Base-by-base conservation (phyloP, 1,140 invertebrate species). In the Nasonia giraulti region DNA sequence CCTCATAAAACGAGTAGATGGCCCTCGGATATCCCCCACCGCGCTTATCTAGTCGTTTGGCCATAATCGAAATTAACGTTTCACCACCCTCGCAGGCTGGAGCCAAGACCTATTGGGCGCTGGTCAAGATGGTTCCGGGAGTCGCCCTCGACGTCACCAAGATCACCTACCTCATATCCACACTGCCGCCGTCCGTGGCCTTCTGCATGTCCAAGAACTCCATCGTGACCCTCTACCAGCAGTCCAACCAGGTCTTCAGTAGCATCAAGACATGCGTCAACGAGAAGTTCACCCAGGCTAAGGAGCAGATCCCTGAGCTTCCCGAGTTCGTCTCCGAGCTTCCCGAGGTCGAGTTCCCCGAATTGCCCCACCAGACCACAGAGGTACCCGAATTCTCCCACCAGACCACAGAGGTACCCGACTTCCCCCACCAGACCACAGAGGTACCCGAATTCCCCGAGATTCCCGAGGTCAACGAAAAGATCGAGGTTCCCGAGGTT, bases 241-340 rank as follows among this genome's bases (percentile, higher is more conserved):
- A 87, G 68, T 55, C 77, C 2, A 31, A 20, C 2, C 23, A 79
- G 5, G 40, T 88, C 0, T 55, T 88, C 10, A 12, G 33, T 3
- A 87, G 88, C 66, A 76, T 85, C 4, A 89, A 86, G 20, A 4
- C 0, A 2, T 91, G 90, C 68, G 76, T 90, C 2, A 78, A 77
- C 2, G 86, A 87, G 8, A 89, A 88, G 23, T 85, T 89, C 3
- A 79, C 88, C 55, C 20, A 80, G 10, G 88, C 20, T 44, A 20
- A 20, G 20, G 17, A n/a, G 17, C 20, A 17, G 0, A 20, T n/a
- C 17, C 55, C 55, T 1, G 55, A 62, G 40, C 33, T 44, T 44
- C 40, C 40, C 40, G 40, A 37, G 33, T 37, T 37, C 33, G 33
- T n/a, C 4, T 14, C 55, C 17, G 55, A 62, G 40, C 33, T 44